Evolutionary conservation across 2,113 vertebrate species (phyloP), one percentile per base, ranked within the genome.

Genomic region (Arothron firmamentum): DNA sequence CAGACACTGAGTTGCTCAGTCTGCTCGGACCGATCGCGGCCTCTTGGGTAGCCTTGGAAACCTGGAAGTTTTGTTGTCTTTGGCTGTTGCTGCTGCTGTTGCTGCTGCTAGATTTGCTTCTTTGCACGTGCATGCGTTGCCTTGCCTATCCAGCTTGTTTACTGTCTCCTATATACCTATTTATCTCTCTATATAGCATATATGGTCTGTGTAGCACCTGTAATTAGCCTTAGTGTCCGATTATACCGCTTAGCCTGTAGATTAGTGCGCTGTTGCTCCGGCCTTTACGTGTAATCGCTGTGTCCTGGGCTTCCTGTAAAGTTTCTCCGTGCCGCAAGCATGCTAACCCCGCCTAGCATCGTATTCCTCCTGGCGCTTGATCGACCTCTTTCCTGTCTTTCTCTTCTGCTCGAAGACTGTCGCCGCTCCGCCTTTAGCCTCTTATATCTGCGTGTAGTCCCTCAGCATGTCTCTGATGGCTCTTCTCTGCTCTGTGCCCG

Each of bases 81-180:
- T 64, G 19, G 3, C 49, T 51, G 19, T 23, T 34, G 16, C 25
- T 47, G 56, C 55, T 42, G 62, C 57, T 71, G 77, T 77, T 83
- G 73, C 82, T 85, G 77, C 82, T 84, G 82, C 80, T 81, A 59
- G 83, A 77, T 57, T 79, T 65, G 85, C 88, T 89, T 78, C 82
- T 86, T 87, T 90, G 90, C 90, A 91, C 84, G 87, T 92, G 91
- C 91, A 91, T 92, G 91, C 82, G 56, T 75, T 60, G 84, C 88
- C 75, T 87, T 72, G 83, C 86, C 77, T 86, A 42, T 77, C 79
- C 78, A 81, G 89, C 84, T 87, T 86, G 81, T 89, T 81, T 76
- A 78, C 67, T 43, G 78, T 79, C 62, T 83, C 73, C 77, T 71
- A 82, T 87, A 78, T 88, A 77, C 81, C 78, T 78, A 61, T 80